Evolutionary conservation across 2,797 vertebrate genomes (phyloP).

Genomic region (Trematomus bernacchii): DNA sequence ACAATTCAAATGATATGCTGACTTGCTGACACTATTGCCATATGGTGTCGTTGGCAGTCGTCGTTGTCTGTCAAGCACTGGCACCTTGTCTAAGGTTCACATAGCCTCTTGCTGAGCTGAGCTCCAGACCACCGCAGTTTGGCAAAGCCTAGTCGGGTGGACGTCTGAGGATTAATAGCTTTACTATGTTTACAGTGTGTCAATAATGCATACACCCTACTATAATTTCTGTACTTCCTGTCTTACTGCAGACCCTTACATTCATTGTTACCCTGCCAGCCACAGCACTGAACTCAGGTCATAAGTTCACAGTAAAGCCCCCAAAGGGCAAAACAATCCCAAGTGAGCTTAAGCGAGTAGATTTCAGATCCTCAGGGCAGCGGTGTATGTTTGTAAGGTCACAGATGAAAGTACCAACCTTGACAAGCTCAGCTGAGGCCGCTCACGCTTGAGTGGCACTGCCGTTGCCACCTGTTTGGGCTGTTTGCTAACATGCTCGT

Average conservation of each 20-base stretch:
- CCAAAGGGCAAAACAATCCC: neutral
- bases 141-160: neutral
- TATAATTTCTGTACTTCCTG: no score
- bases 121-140: no score
- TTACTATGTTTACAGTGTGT: no score
- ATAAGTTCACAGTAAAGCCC: neutral
- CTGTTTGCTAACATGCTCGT: slow-evolving; percentile 67
- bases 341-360: slow-evolving; percentile 1
- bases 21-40: neutral
- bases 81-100: neutral
- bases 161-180: no score
- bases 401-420: slow-evolving; percentile 41
- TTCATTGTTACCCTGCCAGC: neutral
- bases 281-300: neutral
- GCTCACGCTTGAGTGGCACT: slow-evolving; percentile 62
- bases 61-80: neutral
- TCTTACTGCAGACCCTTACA: no score
- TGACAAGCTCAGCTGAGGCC: slow-evolving; percentile 64
- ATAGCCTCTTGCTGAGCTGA: no score
- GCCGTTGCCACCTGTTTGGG: slow-evolving; percentile 71
- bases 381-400: slow-evolving; percentile 51
- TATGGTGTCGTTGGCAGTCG: no score
- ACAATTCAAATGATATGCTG: neutral
- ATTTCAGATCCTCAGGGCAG: slow-evolving; percentile 26
- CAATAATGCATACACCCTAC: no score